Percentiles rank a stretch among this genome's conserved stretches.
Conservation (phyloP, 2,888 invertebrate genomes). For the Trimorus sp. region DNA sequence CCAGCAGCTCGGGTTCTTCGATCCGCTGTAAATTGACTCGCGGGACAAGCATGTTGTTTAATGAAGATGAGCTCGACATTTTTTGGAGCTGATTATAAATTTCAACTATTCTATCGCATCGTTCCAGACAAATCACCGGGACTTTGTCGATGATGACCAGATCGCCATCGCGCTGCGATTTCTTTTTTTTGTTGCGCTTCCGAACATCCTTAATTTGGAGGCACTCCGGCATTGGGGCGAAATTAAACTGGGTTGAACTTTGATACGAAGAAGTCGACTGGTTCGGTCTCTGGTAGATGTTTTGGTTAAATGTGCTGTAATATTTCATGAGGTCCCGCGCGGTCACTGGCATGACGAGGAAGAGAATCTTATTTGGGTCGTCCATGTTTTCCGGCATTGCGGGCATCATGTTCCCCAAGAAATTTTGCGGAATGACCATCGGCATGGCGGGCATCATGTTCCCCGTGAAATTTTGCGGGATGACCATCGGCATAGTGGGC, state of each 20-base stretch:
- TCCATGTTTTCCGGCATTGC: slow-evolving; percentile 20
- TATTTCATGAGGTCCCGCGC: slow-evolving; percentile 28
- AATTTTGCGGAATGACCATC: slow-evolving; percentile 21
- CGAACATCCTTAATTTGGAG: not conserved
- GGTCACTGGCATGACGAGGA: slow-evolving; percentile 29
- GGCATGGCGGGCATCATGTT: slow-evolving; percentile 22
- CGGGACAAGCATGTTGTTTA: not conserved
- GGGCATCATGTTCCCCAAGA: not conserved
- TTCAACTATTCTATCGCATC: not conserved
- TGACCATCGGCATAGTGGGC: slow-evolving; percentile 28
- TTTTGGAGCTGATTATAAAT: not conserved
- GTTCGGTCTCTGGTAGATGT: not conserved
- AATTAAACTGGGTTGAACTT: no score
- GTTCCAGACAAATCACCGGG: not conserved
- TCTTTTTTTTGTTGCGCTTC: not conserved
- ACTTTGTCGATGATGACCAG: slow-evolving; percentile 1
- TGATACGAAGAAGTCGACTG: not conserved
- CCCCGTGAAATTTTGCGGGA: slow-evolving; percentile 3
- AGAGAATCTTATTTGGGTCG: slow-evolving; percentile 38
- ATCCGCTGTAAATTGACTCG: not conserved
- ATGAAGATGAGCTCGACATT: not conserved
- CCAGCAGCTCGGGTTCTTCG: no score
- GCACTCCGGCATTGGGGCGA: no score
- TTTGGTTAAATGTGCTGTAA: slow-evolving; percentile 8
- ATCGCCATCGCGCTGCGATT: not conserved